Conservation (phyloP, 2,797 vertebrate genomes). For the Xenops minutus region DNA sequence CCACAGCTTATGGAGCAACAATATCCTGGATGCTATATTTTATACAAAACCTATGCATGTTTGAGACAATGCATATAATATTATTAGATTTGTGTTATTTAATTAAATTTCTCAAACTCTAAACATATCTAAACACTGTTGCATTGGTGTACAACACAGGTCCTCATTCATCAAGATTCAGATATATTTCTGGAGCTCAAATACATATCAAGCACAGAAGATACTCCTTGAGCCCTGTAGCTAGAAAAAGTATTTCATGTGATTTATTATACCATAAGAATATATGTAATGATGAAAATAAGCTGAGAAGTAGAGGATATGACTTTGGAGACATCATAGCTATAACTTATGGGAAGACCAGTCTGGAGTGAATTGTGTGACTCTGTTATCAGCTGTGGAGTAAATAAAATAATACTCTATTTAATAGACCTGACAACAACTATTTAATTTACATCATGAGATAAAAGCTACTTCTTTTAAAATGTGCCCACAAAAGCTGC, state of each 20-base stretch:
- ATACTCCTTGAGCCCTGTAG: constrained; percentile 1
- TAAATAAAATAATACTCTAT: constrained; percentile 51
- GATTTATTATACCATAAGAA: constrained; percentile 35
- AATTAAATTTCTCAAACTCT: background rate
- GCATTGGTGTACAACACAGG: background rate
- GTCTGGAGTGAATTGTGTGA: constrained; percentile 18
- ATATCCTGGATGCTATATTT: background rate
- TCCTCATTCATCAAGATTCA: background rate
- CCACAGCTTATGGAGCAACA: background rate
- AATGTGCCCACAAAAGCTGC: background rate
- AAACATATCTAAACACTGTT: background rate
- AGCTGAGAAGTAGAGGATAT: constrained; percentile 32
- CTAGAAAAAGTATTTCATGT: constrained; percentile 30
- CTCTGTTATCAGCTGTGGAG: background rate
- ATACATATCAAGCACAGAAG: constrained; percentile 10
- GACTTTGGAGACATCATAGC: constrained; percentile 31
- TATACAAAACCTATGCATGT: background rate
- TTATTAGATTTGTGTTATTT: background rate
- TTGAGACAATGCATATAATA: background rate
- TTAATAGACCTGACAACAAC: constrained; percentile 45
- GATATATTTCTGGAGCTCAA: constrained; percentile 18
- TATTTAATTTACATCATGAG: constrained; percentile 46
- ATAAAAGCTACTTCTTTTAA: constrained; percentile 21
- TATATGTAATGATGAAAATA: constrained; percentile 45
- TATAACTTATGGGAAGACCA: background rate